Base-by-base conservation (phyloP, 2,113 vertebrate species). In the Trogon melanurus region DNA sequence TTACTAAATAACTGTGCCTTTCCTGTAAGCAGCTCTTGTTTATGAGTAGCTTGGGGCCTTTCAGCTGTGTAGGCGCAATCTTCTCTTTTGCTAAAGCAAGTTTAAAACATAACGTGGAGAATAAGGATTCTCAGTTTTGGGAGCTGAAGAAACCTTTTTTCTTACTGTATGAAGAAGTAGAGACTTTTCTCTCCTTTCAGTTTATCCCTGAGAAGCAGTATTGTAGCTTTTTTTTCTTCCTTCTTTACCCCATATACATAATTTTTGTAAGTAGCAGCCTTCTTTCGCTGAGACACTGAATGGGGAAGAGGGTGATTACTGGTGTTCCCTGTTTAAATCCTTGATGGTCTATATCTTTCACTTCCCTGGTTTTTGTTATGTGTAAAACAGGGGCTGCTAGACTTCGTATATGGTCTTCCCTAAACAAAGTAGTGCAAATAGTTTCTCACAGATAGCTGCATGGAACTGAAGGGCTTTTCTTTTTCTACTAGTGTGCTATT, bases 201-300 rank as follows among this genome's bases (percentile, higher is more conserved):
- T 47, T 79, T 67, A 51, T n/a, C 29, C 9, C 18, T 48, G 13
- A 62, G 19, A 74, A 62, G 3, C 23, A 36, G 6, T 9, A 19
- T 11, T 45, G 11, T 9, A 78, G 6, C 6, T 44, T 51, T 71
- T 51, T 71, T n/a, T 85, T 72, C 6, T 32, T 45, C 1, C 2
- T 5, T 58, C 11, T 45, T 81, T 72, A n/a, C 1, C 4, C 3
- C 38, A 1, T 7, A 5, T 48, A 7, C 0, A 0, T 60, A 7
- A 9, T 69, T 45, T 11, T 41, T 13, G 5, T 6, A 20, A 79
- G 8, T 15, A 58, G 9, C 2, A 66, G 8, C 6, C 50, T 64
- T 10, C 4, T 47, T 64, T 36, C 5, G 4, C 7, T 51, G 7
- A 10, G 25, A 45, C 1, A 2, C 2, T 72, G n/a, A 44, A 51